Conservation (phyloP, 1,140 invertebrate genomes). For the Lasaia peninsularis region DNA sequence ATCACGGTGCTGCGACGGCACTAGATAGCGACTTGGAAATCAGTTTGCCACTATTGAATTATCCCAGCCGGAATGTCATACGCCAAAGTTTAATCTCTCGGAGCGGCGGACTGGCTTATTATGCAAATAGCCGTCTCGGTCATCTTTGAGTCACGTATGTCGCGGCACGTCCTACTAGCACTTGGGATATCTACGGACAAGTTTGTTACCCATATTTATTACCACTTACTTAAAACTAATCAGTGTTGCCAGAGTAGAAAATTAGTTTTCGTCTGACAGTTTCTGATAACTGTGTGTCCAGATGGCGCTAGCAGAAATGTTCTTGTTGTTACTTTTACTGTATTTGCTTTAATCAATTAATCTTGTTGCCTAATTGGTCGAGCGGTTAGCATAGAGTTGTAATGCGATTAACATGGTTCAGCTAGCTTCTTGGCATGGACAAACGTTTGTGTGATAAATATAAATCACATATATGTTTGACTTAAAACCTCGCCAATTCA, state of each 20-base stretch:
- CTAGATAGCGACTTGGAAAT: slow-evolving; percentile 51
- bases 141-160: slow-evolving; percentile 57
- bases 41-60: slow-evolving; percentile 73
- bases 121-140: slow-evolving; percentile 67
- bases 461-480: too few species aligned
- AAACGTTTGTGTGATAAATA: too few species aligned
- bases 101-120: slow-evolving; percentile 65
- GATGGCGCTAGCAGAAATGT: background rate
- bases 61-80: slow-evolving; percentile 66
- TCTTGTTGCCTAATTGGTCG: too few species aligned
- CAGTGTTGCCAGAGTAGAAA: slow-evolving; percentile 19
- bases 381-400: too few species aligned
- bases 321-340: too few species aligned
- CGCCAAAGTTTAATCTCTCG: slow-evolving; percentile 68
- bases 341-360: too few species aligned
- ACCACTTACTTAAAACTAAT: slow-evolving; percentile 10
- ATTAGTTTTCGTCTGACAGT: slow-evolving; percentile 18
- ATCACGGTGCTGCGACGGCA: slow-evolving; percentile 38
- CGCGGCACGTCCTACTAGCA: slow-evolving; percentile 27
- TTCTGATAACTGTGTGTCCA: background rate
- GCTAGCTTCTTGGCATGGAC: too few species aligned
- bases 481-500: too few species aligned
- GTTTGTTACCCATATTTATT: slow-evolving; percentile 21
- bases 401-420: too few species aligned
- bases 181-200: slow-evolving; percentile 15